Conservation (phyloP, 2,888 invertebrate genomes). For the Pandemis cinnamomeana region DNA sequence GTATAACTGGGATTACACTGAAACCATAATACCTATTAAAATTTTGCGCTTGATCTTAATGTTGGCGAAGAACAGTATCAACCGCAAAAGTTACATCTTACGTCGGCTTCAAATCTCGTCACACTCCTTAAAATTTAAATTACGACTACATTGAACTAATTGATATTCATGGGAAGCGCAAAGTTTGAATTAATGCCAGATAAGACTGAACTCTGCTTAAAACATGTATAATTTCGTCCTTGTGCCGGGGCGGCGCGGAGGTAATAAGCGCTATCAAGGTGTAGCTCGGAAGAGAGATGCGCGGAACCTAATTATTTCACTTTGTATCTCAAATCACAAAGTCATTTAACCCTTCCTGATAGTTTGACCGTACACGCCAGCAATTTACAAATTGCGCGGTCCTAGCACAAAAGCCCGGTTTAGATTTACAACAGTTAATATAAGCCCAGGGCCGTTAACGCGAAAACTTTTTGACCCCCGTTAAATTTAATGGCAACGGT, state of each 20-base stretch:
- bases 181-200: conserved; percentile 67
- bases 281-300: neutral
- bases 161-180: conserved; percentile 61
- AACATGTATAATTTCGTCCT: conserved; percentile 45
- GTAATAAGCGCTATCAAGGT: conserved; percentile 26
- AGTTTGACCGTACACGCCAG: conserved; percentile 14
- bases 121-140: conserved; percentile 53
- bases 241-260: conserved; percentile 23
- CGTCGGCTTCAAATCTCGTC: conserved; percentile 48
- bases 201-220: conserved; percentile 50
- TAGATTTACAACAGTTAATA: conserved; percentile 42
- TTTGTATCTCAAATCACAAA: conserved; percentile 30
- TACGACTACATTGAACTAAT: conserved; percentile 57
- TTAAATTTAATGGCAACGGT: conserved; percentile 60
- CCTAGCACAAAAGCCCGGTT: conserved; percentile 11
- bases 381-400: conserved; percentile 20
- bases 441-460: conserved; percentile 34
- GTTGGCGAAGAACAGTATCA: neutral
- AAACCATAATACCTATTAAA: neutral
- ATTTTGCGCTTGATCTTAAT: neutral
- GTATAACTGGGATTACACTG: neutral
- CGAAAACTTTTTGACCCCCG: conserved; percentile 55
- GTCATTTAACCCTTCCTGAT: conserved; percentile 17
- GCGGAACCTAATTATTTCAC: conserved; percentile 20
- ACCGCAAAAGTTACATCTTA: conserved; percentile 3